Conservation (phyloP, 2,888 invertebrate genomes). For the Achlya flavicornis region DNA sequence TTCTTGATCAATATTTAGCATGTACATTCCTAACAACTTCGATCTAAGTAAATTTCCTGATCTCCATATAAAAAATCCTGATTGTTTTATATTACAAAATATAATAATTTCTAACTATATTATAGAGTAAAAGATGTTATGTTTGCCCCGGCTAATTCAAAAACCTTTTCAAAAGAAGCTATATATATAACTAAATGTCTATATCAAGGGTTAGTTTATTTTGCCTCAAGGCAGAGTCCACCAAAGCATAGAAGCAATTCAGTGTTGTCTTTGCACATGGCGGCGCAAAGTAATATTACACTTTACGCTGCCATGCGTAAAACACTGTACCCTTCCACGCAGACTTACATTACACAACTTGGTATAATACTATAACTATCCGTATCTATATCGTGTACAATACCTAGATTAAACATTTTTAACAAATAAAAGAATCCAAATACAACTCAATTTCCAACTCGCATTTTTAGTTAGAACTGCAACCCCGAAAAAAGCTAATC, state of each 20-base stretch:
- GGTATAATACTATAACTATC: background rate
- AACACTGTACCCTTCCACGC: background rate
- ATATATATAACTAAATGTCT: background rate
- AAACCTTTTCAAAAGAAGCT: background rate
- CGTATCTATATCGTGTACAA: background rate
- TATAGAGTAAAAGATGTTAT: too few relatives aligned
- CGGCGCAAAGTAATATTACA: slow-evolving; percentile 14
- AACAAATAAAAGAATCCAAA: slow-evolving; percentile 32
- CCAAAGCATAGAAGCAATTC: slow-evolving; percentile 9
- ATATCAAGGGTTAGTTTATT: slow-evolving; percentile 2
- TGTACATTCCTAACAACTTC: too few relatives aligned
- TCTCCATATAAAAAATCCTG: too few relatives aligned
- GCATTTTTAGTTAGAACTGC: slow-evolving; percentile 66
- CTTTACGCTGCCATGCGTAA: slow-evolving; percentile 11
- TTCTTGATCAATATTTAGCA: too few relatives aligned
- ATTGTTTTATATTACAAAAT: too few relatives aligned
- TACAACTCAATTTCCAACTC: slow-evolving; percentile 44
- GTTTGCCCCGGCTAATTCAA: background rate
- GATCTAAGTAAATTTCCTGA: too few relatives aligned
- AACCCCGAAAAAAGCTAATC: slow-evolving; percentile 72
- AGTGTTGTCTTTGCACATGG: slow-evolving; percentile 13
- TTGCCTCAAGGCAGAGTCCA: slow-evolving; percentile 9
- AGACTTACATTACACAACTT: background rate
- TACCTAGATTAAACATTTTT: slow-evolving; percentile 12
- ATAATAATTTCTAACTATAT: too few relatives aligned